Percentiles rank a stretch among this genome's conserved stretches.
Evolutionary conservation across 1,140 invertebrate genomes (phyloP).

Genomic region (Habropoda laboriosa): DNA sequence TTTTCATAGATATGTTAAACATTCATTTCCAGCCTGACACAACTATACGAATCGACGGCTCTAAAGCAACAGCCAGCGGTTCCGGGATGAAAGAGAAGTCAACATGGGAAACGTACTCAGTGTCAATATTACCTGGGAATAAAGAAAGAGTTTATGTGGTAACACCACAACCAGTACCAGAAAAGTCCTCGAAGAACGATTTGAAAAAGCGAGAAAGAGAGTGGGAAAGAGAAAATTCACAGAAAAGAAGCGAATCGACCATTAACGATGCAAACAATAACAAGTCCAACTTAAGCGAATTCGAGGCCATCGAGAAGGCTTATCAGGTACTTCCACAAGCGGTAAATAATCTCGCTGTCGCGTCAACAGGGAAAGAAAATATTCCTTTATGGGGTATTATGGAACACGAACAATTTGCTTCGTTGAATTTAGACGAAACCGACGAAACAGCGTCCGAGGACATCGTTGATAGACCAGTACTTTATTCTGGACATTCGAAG

Average conservation of each 20-base stretch:
- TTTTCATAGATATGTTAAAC: background rate
- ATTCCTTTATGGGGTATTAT: constrained; percentile 79
- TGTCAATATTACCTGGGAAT: constrained; percentile 87
- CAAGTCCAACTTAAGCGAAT: constrained; percentile 27
- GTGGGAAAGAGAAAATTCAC: background rate
- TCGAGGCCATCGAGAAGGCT: constrained; percentile 74
- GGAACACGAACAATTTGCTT: constrained; percentile 77
- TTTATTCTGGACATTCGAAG: constrained; percentile 77
- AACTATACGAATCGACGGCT: background rate
- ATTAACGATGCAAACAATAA: background rate
- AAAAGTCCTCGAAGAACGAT: background rate
- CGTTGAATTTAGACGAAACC: constrained; percentile 30
- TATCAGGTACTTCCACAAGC: constrained; percentile 80
- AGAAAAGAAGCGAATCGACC: background rate
- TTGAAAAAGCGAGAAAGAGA: constrained; percentile 36
- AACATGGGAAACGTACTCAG: constrained; percentile 85
- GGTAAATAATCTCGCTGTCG: constrained; percentile 78
- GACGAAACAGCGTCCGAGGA: constrained; percentile 53
- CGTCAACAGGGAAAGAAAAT: constrained; percentile 74
- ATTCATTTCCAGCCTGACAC: background rate
- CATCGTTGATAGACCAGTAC: constrained; percentile 60
- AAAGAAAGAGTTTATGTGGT: constrained; percentile 91
- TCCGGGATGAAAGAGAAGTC: background rate
- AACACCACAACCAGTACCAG: constrained; percentile 84
- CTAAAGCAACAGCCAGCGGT: background rate